Base-by-base conservation (phyloP, 2,797 vertebrate species). In the Todus mexicanus region DNA sequence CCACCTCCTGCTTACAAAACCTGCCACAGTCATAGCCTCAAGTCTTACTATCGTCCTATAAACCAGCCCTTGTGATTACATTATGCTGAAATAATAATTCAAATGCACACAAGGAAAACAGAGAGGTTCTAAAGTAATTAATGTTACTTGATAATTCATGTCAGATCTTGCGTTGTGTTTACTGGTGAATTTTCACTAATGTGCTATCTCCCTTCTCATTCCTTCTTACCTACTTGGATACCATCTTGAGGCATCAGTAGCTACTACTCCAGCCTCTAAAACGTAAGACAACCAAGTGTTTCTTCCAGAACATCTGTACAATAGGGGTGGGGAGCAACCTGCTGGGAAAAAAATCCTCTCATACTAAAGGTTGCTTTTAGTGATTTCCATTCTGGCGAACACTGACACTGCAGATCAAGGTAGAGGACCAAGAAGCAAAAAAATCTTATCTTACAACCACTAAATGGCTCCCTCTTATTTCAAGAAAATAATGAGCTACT, bases 351-450 rank as follows among this genome's bases (percentile, higher is more conserved):
- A 70, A 78, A 2, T 4, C 31, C 29, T 96, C 96, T 92, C 54
- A 61, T 37, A 96, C 96, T 84, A 92, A 97, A 90, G 84, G 92
- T 95, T 96, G 97, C 94, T 97, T 97, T 98, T 96, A 97, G 96
- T 97, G 95, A 98, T 98, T 98, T 98, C 97, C 83, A 96, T 98
- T 98, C 98, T 97, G 97, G 98, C 98, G 97, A 98, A 97, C 97
- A 97, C 98, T 98, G 98, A 98, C 97, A 66, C 94, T 97, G 98
- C 98, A 98, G 96, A 98, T 98, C 92, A 75, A 96, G 95, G 97
- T 98, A 93, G 89, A 97, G 27, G 96, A 95, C 90, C 88, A 40
- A 76, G 90, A 27, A 57, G 61, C 29, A 92, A 95, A 96, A 97
- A 90, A 27, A 16, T 76, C 95, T 96, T 96, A 90, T 93, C 96